Evolutionary conservation across 1,140 invertebrate genomes (phyloP).

Genomic region (Diprion similis): DNA sequence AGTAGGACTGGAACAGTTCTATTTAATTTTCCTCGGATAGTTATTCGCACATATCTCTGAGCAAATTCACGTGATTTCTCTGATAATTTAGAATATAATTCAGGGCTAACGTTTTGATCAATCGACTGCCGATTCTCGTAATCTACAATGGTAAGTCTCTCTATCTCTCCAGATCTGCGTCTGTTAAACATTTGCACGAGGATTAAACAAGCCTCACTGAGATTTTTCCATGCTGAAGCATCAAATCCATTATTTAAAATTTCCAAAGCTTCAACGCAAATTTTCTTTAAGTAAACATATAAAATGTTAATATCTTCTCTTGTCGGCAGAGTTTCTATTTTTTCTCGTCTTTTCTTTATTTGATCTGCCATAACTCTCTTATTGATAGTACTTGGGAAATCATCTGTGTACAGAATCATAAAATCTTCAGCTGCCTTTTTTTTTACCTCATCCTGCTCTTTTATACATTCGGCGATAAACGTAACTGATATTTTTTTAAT

Average conservation of each 20-base stretch:
- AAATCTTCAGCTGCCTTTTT: slow-evolving; percentile 23
- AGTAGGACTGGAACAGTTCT: slow-evolving; percentile 21
- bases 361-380: slow-evolving; percentile 24
- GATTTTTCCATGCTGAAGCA: no score
- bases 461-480: slow-evolving; percentile 20
- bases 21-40: slow-evolving; percentile 17
- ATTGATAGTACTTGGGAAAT: slow-evolving; percentile 23
- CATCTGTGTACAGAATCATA: slow-evolving; percentile 16
- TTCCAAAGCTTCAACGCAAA: no score
- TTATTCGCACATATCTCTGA: slow-evolving; percentile 9
- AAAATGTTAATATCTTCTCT: neutral
- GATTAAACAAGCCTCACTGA: no score
- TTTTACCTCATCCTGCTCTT: slow-evolving; percentile 7
- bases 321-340: neutral
- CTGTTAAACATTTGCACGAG: no score
- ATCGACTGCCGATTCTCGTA: slow-evolving; percentile 6
- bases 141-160: neutral
- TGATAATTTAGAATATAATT: slow-evolving; percentile 18
- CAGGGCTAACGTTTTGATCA: slow-evolving; percentile 16
- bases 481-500: slow-evolving; percentile 19
- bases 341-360: slow-evolving; percentile 8
- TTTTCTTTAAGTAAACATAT: no score
- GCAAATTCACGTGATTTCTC: neutral
- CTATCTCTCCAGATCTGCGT: slow-evolving; percentile 9
- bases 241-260: no score